phyloP scores from a whole-genome alignment of 2,888 invertebrate species.

The Lasioglossum villosulum region DNA sequence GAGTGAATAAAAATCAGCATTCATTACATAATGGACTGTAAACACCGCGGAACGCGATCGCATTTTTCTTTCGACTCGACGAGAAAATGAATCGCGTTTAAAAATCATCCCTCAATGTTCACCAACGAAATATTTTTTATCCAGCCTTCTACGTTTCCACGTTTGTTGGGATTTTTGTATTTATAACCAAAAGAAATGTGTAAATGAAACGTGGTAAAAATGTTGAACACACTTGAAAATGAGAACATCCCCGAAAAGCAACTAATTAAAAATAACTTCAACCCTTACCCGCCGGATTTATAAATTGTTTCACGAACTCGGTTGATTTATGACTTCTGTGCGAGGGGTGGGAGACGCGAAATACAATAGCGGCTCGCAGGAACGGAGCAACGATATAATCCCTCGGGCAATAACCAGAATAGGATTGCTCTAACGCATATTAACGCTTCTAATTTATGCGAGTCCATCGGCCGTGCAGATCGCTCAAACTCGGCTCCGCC shows the following conservation, averaged over 20 bases:
- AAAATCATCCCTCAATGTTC: too few species aligned
- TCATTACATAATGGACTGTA: neutral
- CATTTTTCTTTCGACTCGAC: neutral
- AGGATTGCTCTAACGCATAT: constrained; percentile 69
- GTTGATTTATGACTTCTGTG: constrained; percentile 32
- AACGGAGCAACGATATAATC: constrained; percentile 42
- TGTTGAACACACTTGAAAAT: too few species aligned
- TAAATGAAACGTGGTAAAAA: too few species aligned
- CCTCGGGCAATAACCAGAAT: constrained; percentile 62
- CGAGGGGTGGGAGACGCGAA: constrained; percentile 32
- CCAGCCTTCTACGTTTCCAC: too few species aligned
- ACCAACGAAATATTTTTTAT: too few species aligned
- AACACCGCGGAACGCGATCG: neutral
- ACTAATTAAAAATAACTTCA: neutral
- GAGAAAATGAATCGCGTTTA: too few species aligned
- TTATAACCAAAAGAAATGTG: too few species aligned
- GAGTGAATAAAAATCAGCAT: too few species aligned
- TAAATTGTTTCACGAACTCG: constrained; percentile 16
- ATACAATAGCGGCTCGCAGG: constrained; percentile 37
- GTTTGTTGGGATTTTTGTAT: too few species aligned
- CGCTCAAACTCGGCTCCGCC: constrained; percentile 50
- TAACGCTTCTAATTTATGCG: constrained; percentile 76
- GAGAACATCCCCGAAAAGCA: neutral
- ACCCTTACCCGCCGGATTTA: neutral
- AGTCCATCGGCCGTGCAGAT: constrained; percentile 66